Base-by-base conservation (phyloP, 2,113 vertebrate species). In the Strix uralensis region DNA sequence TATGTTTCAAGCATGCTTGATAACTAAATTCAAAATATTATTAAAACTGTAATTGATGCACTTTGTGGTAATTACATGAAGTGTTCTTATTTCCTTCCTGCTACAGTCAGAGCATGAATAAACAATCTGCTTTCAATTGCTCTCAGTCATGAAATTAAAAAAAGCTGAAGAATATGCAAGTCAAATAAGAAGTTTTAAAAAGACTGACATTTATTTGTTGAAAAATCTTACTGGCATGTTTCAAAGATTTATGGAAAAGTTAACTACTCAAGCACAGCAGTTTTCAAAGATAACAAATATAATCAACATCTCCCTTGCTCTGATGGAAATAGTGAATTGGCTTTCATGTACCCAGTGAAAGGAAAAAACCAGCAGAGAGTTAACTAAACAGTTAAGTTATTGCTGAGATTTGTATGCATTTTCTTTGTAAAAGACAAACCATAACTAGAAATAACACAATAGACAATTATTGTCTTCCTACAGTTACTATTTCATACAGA, bases 81-180 rank as follows among this genome's bases (percentile, higher is more conserved):
- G 89, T 65, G 61, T 94, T 94, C 92, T 94, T 92, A 95, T 87
- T 96, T 96, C 95, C 96, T 97, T 96, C 94, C 94, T 95, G 94
- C 78, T 92, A 91, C 70, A 94, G 88, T 88, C 81, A 92, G 94
- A 85, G 84, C 58, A 90, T 95, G 95, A 96, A 97, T 94, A 96
- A 96, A 96, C 86, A 94, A 92, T 89, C 95, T 96, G 81, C 65
- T 96, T 92, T 85, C 84, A 92, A 65, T 22, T 92, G 65, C 94
- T 94, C 44, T 88, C 81, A 87, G 73, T 54, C 89, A 89, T 75
- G 38, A 87, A 85, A 92, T 81, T n/a, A 12, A 87, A 86, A 78
- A 78, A 80, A 77, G 32, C 22, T 85, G 42, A 95, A 79, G 73
- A 81, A 84, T 65, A 94, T 75, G 77, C 89, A 95, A 91, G 81